These are phyloP conservation scores for Glossophaga mutica DNA, from an alignment of 2,797 vertebrate species.

Conservation along the genomic window DNA sequence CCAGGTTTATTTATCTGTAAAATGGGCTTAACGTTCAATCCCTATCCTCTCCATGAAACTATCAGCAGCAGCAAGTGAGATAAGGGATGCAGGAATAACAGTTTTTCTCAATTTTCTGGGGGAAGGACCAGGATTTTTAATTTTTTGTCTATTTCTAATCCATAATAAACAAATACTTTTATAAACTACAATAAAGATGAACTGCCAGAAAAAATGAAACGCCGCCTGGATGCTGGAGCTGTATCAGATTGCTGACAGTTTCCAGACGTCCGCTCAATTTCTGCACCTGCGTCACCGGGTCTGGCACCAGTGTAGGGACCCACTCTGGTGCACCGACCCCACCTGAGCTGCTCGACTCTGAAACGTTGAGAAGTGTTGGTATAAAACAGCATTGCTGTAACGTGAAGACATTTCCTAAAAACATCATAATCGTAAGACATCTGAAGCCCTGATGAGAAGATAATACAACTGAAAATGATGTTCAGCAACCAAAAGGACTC, in stretches of 20 bases:
- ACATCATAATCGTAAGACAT: background rate
- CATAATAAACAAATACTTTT: background rate
- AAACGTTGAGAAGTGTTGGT: background rate
- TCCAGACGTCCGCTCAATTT: background rate
- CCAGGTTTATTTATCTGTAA: background rate
- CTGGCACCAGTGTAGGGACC: background rate
- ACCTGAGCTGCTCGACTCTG: background rate
- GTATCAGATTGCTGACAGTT: background rate
- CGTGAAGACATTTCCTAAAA: background rate
- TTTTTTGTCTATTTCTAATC: background rate
- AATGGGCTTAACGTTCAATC: background rate
- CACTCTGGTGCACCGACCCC: background rate
- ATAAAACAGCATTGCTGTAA: background rate
- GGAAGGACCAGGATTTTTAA: background rate
- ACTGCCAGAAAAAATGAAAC: background rate
- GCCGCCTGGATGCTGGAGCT: background rate
- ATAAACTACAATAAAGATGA: background rate
- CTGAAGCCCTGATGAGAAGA: background rate
- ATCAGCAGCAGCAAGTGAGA: background rate
- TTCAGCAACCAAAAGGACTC: background rate
- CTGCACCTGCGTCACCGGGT: accelerated
- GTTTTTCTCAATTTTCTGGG: background rate
- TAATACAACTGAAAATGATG: background rate
- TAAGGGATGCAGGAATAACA: background rate
- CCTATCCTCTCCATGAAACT: background rate